These are phyloP conservation scores for Himalopsyche anomala DNA, from an alignment of 2,888 invertebrate species.

Conservation along the genomic window DNA sequence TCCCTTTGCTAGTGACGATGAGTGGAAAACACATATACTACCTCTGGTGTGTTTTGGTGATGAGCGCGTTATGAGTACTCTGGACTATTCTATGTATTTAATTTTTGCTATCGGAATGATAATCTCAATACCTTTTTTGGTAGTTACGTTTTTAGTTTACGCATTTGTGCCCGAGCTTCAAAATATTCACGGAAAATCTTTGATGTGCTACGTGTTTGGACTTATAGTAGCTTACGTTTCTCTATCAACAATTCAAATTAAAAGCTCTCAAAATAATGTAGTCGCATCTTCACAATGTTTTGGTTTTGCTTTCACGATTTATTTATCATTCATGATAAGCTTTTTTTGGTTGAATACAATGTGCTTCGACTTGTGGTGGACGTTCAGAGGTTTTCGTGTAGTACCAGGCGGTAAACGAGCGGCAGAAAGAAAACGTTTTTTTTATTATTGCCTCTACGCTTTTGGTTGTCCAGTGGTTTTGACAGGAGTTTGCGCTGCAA, in stretches of 20 bases:
- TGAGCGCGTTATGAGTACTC: not conserved
- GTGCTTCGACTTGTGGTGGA: slow-evolving; percentile 3
- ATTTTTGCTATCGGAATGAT: slow-evolving; percentile 9
- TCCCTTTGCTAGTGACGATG: not conserved
- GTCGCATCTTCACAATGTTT: not conserved
- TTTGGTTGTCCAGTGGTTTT: not conserved
- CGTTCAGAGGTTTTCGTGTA: not conserved
- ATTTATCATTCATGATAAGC: not conserved
- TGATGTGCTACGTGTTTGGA: not conserved
- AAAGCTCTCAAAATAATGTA: not conserved
- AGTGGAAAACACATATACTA: not conserved
- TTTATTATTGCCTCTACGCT: not conserved
- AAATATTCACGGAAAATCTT: not conserved
- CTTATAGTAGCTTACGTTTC: not conserved
- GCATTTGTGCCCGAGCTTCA: slow-evolving; percentile 10
- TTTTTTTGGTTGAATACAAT: slow-evolving; percentile 8
- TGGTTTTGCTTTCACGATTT: not conserved
- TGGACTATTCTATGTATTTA: not conserved
- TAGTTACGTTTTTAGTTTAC: not conserved
- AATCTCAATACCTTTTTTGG: not conserved
- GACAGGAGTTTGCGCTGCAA: not conserved
- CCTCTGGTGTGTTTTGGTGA: not conserved
- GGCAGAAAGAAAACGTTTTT: not conserved
- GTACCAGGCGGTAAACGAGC: not conserved
- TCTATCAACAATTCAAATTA: not conserved